Evolutionary conservation across 2,888 invertebrate genomes (phyloP).

Genomic region (Melanostoma mellinum): DNA sequence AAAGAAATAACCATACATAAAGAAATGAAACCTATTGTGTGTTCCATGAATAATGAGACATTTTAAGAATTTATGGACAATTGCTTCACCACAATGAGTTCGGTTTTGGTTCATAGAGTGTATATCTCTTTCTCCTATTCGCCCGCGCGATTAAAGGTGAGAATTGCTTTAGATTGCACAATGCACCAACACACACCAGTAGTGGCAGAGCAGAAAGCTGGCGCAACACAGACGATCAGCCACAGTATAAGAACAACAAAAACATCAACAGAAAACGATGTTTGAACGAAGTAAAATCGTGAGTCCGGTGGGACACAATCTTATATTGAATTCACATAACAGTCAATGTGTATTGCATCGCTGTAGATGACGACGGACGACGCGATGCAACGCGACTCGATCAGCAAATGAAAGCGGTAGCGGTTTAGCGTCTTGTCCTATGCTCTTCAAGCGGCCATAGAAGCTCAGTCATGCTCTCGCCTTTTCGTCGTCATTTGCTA

Average conservation of each 20-base stretch:
- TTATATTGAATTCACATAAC: conserved; percentile 67
- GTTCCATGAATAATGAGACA: conserved; percentile 82
- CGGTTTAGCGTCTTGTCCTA: conserved; percentile 61
- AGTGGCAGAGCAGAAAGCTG: conserved; percentile 34
- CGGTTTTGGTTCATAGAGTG: conserved; percentile 47
- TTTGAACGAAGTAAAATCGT: conserved; percentile 63
- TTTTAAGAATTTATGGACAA: conserved; percentile 81
- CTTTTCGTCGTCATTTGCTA: conserved; percentile 8
- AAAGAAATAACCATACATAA: conserved; percentile 70
- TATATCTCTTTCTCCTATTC: conserved; percentile 52
- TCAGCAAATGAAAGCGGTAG: conserved; percentile 59
- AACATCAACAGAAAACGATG: not conserved
- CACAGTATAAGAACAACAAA: not conserved
- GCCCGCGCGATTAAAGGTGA: conserved; percentile 67
- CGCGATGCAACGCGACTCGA: not conserved
- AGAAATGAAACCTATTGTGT: conserved; percentile 78
- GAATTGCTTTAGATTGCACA: conserved; percentile 72
- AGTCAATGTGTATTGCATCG: conserved; percentile 52
- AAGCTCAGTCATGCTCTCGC: not conserved
- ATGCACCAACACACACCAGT: conserved; percentile 26
- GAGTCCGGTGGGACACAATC: conserved; percentile 61
- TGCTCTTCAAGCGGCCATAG: conserved; percentile 26
- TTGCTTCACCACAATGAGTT: conserved; percentile 80
- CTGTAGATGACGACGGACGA: conserved; percentile 6
- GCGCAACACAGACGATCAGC: conserved; percentile 11